Percentiles rank a stretch among this genome's conserved stretches.
Evolutionary conservation across 2,113 vertebrate species (phyloP).

Genomic region (Prionailurus bengalensis): DNA sequence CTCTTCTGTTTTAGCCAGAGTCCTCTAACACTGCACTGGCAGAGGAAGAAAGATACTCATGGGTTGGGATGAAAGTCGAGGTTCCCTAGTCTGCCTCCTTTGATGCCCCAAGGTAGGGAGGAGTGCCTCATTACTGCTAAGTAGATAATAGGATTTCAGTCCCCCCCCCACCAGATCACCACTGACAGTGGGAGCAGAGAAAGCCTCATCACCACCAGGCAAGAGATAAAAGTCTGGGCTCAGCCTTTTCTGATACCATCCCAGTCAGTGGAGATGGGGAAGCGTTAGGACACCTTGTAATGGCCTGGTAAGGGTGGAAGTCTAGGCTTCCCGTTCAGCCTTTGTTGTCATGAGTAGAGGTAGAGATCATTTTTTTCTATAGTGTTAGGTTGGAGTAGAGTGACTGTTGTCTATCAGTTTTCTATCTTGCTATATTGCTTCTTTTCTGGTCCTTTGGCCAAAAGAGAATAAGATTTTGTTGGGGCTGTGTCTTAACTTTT

Average conservation of each 20-base stretch:
- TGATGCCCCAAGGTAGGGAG: neutral
- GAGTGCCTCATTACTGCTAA: neutral
- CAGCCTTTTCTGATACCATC: neutral
- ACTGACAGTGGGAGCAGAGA: neutral
- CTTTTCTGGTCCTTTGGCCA: constrained; percentile 43
- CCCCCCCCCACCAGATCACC: neutral
- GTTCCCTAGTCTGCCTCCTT: constrained; percentile 20
- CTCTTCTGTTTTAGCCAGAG: neutral
- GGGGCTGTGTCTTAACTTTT: neutral
- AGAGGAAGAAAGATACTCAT: neutral
- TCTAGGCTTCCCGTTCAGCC: neutral
- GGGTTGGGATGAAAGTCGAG: constrained; percentile 8
- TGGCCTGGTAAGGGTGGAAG: neutral
- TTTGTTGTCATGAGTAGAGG: neutral
- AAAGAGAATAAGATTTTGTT: neutral
- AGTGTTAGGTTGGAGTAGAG: neutral
- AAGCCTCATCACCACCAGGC: neutral
- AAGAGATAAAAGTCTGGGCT: neutral
- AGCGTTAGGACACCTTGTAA: neutral
- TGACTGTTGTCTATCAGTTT: constrained; percentile 7
- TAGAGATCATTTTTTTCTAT: neutral
- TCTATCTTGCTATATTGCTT: neutral
- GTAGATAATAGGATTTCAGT: neutral
- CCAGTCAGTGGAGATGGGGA: neutral
- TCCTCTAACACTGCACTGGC: neutral